Evolutionary conservation across 2,888 invertebrate genomes (phyloP).

Genomic region (Rhingia rostrata): DNA sequence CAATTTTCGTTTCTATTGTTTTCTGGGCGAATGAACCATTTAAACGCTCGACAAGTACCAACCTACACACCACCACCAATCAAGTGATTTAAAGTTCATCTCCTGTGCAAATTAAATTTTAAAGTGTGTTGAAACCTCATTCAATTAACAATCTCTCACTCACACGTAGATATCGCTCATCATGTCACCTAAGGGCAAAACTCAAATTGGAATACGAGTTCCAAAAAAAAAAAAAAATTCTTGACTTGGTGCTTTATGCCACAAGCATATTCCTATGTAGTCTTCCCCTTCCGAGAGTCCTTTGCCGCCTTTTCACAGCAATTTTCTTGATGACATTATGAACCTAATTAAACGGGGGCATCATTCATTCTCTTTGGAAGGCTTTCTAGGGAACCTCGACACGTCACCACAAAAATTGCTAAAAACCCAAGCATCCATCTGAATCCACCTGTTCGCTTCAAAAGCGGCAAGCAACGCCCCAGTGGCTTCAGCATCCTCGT

Average conservation of each 20-base stretch:
- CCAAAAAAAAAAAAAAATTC: conserved; percentile 4
- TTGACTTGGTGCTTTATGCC: conserved; percentile 14
- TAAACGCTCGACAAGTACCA: conserved; percentile 45
- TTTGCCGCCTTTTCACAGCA: not conserved
- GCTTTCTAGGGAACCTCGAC: conserved; percentile 3
- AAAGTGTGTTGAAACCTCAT: conserved; percentile 25
- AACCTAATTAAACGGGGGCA: conserved; percentile 64
- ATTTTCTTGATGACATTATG: conserved; percentile 62
- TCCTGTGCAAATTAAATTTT: conserved; percentile 41
- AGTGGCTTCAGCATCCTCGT: not conserved
- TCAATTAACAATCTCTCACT: conserved; percentile 1
- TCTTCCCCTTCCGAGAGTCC: not conserved
- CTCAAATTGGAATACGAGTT: conserved; percentile 9
- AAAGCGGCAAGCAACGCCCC: not conserved
- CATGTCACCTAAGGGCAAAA: not conserved
- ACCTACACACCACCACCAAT: conserved; percentile 20
- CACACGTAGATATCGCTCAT: not conserved
- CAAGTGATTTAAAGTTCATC: conserved; percentile 39
- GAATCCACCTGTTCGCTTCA: conserved; percentile 62
- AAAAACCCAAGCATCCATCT: conserved; percentile 49
- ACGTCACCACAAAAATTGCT: conserved; percentile 63
- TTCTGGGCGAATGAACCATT: conserved; percentile 27
- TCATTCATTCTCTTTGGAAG: conserved; percentile 65
- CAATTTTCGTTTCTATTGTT: conserved; percentile 49
- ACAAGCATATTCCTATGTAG: conserved; percentile 8